Evolutionary conservation across 2,113 vertebrate species (phyloP).

Genomic region (Casuarius casuarius): DNA sequence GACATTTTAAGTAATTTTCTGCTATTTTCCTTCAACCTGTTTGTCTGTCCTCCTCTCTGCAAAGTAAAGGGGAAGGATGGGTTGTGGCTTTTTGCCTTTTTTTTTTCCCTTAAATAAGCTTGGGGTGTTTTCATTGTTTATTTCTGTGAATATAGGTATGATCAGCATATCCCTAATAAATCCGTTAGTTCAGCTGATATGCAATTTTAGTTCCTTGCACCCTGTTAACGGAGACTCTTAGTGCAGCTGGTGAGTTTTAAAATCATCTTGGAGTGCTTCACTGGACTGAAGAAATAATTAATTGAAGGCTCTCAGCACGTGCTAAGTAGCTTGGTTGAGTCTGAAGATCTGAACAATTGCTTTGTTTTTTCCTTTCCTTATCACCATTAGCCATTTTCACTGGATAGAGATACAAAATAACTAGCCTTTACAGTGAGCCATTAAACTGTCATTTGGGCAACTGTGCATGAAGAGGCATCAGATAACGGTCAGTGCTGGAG

Average conservation of each 20-base stretch:
- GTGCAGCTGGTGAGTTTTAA: conserved; percentile 73
- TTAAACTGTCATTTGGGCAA: conserved; percentile 85
- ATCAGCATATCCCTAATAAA: conserved; percentile 16
- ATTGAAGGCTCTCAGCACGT: conserved; percentile 60
- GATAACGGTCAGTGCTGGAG: conserved; percentile 81
- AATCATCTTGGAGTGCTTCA: conserved; percentile 76
- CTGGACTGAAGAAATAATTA: conserved; percentile 72
- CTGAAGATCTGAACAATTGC: conserved; percentile 69
- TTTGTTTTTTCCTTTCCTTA: conserved; percentile 76
- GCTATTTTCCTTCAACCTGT: background rate
- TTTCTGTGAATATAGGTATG: background rate
- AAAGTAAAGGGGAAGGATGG: background rate
- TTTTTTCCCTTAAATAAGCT: background rate
- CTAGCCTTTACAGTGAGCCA: conserved; percentile 80
- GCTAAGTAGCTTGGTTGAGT: conserved; percentile 69
- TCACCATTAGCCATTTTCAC: conserved; percentile 79
- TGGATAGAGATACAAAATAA: conserved; percentile 83
- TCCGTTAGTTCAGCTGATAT: background rate
- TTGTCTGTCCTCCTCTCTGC: background rate
- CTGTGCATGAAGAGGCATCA: conserved; percentile 83
- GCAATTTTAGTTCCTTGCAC: conserved; percentile 25
- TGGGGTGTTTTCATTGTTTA: background rate
- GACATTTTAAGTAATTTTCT: background rate
- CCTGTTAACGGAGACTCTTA: conserved; percentile 42
- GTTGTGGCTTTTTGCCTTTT: background rate